These are phyloP conservation scores for Venturia canescens DNA, from an alignment of 1,140 invertebrate species.

Conservation along the genomic window DNA sequence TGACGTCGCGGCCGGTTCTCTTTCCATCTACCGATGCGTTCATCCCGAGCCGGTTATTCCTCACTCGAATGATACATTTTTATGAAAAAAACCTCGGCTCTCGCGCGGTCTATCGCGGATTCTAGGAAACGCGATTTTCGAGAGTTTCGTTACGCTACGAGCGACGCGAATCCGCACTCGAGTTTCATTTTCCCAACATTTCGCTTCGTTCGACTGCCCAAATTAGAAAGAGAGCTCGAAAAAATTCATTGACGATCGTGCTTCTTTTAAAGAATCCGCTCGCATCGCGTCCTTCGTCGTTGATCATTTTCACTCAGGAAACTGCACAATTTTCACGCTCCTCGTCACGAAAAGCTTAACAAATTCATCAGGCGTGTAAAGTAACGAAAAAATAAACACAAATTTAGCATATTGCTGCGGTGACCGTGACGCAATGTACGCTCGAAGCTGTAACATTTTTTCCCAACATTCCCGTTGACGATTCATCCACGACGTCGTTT, in stretches of 20 bases:
- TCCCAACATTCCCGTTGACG: constrained; percentile 6
- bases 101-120: neutral
- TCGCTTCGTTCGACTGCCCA: too few species aligned
- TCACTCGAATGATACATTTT: constrained; percentile 8
- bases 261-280: too few species aligned
- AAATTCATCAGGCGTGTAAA: too few species aligned
- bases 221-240: too few species aligned
- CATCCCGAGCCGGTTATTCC: constrained; percentile 25
- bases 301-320: too few species aligned
- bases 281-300: too few species aligned
- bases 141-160: too few species aligned
- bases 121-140: neutral
- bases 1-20: neutral
- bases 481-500: constrained; percentile 10
- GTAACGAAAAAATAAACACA: neutral
- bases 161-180: too few species aligned
- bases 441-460: neutral
- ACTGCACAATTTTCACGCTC: too few species aligned
- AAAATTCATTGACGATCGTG: too few species aligned
- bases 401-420: neutral
- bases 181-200: too few species aligned
- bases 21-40: constrained; percentile 2
- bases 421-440: neutral
- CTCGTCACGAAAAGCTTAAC: too few species aligned
- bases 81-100: neutral